These are phyloP conservation scores for Crocidura indochinensis DNA, from an alignment of 2,797 vertebrate genomes.

Conservation along the genomic window DNA sequence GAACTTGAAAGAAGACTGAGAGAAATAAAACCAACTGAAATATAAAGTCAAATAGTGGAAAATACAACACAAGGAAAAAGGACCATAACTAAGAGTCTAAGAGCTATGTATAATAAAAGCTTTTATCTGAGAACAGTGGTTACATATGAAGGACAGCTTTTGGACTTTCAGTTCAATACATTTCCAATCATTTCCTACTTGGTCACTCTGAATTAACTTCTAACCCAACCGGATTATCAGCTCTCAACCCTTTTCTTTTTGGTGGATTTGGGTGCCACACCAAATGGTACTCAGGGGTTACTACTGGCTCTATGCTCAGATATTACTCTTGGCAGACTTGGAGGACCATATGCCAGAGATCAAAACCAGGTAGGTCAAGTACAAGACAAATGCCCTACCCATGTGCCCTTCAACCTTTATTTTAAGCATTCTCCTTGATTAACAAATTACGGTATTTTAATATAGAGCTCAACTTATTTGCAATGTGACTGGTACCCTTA, in stretches of 20 bases:
- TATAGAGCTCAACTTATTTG: neutral
- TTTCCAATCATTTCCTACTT: neutral
- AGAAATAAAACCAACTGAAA: constrained; percentile 44
- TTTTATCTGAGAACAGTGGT: neutral
- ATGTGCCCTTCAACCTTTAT: no score
- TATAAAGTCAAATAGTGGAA: neutral
- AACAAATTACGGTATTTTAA: constrained; percentile 43
- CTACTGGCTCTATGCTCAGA: no score
- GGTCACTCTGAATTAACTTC: constrained; percentile 20
- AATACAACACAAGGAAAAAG: constrained; percentile 3
- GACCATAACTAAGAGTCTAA: neutral
- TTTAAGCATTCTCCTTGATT: neutral
- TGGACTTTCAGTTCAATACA: neutral
- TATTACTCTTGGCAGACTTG: no score
- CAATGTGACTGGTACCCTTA: constrained; percentile 53
- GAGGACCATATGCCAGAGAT: no score
- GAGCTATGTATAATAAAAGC: neutral
- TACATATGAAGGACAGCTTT: neutral
- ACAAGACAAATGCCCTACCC: no score
- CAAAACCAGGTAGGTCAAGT: no score
- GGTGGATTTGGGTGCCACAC: no score
- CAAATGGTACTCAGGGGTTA: no score
- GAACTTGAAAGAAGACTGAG: constrained; percentile 47
- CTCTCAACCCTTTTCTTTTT: constrained; percentile 28
- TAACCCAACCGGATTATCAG: constrained; percentile 21